phyloP scores from a whole-genome alignment of 1,140 invertebrate species.

The Kradibia gibbosae region DNA sequence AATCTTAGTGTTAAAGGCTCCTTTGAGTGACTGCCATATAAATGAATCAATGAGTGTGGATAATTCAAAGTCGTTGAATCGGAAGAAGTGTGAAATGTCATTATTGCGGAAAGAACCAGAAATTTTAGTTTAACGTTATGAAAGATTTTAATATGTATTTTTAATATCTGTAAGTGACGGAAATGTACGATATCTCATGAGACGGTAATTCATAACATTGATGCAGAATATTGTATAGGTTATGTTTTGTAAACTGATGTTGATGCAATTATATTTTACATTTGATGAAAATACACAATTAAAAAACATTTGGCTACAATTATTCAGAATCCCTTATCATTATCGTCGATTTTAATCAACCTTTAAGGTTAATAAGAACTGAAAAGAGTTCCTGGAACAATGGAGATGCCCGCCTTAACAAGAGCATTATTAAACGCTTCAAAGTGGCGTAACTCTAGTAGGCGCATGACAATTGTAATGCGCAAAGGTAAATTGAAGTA shows the following conservation, averaged over 20 bases:
- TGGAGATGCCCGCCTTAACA: too few species aligned
- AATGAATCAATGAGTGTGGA: slow-evolving; percentile 38
- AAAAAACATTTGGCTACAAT: slow-evolving; percentile 30
- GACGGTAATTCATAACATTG: slow-evolving; percentile 17
- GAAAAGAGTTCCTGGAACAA: too few species aligned
- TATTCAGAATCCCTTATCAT: not conserved
- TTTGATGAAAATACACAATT: slow-evolving; percentile 48
- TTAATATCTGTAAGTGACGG: not conserved
- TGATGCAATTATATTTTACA: slow-evolving; percentile 51
- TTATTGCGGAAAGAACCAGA: slow-evolving; percentile 2
- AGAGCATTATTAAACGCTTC: too few species aligned
- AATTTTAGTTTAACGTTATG: slow-evolving; percentile 3
- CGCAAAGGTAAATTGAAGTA: too few species aligned
- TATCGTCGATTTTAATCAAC: too few species aligned
- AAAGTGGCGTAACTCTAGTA: too few species aligned
- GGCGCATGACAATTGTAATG: too few species aligned
- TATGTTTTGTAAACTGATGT: slow-evolving; percentile 47
- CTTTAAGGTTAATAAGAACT: too few species aligned
- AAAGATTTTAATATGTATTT: slow-evolving; percentile 8
- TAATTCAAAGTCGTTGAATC: slow-evolving; percentile 32
- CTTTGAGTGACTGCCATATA: slow-evolving; percentile 48
- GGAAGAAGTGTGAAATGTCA: not conserved
- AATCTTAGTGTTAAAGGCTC: slow-evolving; percentile 4
- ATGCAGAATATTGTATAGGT: slow-evolving; percentile 45
- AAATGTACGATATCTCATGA: not conserved